Percentiles rank a stretch among this genome's conserved stretches.
Conservation (phyloP, 2,888 invertebrate genomes). For the Pollenia amentaria region DNA sequence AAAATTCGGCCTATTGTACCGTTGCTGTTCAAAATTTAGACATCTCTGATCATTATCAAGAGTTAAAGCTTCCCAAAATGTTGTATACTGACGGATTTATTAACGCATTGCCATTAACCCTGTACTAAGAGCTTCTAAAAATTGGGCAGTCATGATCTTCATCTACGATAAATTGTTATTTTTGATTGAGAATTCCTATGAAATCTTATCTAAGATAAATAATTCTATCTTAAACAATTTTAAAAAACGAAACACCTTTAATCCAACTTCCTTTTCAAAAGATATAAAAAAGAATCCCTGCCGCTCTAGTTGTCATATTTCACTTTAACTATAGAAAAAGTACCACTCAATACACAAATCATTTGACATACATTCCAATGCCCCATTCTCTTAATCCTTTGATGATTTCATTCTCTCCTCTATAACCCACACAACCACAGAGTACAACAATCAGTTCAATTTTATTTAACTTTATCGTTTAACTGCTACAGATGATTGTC, state of each 20-base stretch:
- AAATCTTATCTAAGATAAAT: too few relatives aligned
- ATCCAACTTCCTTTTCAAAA: background rate
- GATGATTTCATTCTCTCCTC: slow-evolving; percentile 18
- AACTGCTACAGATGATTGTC: slow-evolving; percentile 1
- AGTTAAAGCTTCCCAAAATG: too few relatives aligned
- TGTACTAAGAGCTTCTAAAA: too few relatives aligned
- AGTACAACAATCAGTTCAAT: slow-evolving; percentile 2
- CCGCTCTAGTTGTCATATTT: slow-evolving; percentile 17
- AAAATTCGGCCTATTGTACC: too few relatives aligned
- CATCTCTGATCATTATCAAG: too few relatives aligned
- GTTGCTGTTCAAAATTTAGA: too few relatives aligned
- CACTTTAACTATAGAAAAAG: background rate
- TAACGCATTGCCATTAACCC: too few relatives aligned
- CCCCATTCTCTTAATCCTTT: slow-evolving; percentile 27
- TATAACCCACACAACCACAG: background rate
- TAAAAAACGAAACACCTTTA: background rate
- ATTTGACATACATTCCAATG: slow-evolving; percentile 27
- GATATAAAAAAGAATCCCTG: background rate
- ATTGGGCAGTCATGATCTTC: too few relatives aligned
- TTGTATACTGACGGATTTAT: too few relatives aligned
- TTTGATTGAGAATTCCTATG: too few relatives aligned
- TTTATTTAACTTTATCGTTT: slow-evolving; percentile 30
- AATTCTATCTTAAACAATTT: too few relatives aligned
- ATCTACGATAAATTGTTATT: too few relatives aligned
- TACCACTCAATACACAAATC: slow-evolving; percentile 1